Base-by-base conservation (phyloP, 2,888 invertebrate genomes). In the Strigamia maritima region DNA sequence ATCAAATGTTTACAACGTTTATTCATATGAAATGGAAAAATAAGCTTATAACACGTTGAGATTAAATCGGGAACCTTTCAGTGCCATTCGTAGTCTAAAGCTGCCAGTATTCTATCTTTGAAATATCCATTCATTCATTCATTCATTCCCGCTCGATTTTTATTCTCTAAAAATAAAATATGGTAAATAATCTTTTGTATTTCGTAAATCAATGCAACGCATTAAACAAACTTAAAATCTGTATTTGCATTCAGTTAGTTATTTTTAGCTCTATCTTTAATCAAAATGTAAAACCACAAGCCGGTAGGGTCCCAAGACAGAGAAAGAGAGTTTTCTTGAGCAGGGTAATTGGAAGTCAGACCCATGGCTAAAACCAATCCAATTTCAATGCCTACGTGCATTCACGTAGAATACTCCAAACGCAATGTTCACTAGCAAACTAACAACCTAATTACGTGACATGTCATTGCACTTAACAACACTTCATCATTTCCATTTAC, bases 331-430 rank as follows among this genome's bases (percentile, higher is more conserved):
- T 65, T 65, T 65, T 28, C 65, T 14, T 24, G 16, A 7, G 28
- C 65, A 65, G 24, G 28, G 28, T 65, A 65, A 65, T 65, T 65
- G 65, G 26, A 65, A 65, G 28, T 28, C 65, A 26, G 65, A 65
- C 65, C 65, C 65, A 26, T 28, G 28, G 28, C 26, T 28, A 26
- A 65, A 65, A 65, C 65, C 65, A 65, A 65, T 65, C 65, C 65
- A 65, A 65, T 65, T 65, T 28, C 65, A 65, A 65, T 65, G 65
- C 65, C 60, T 65, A 65, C 22, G 65, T 65, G 65, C 24, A 65
- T 65, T 65, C 65, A 65, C 65, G 24, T 24, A 26, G 65, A 65
- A 26, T 65, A 65, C 26, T 65, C 12, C 65, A 65, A 65, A 65
- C 26, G 28, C 65, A 24, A 65, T 26, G 28, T 24, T 65, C 26